Conservation (phyloP, 2,888 invertebrate genomes). For the Drosophila tanythrix region DNA sequence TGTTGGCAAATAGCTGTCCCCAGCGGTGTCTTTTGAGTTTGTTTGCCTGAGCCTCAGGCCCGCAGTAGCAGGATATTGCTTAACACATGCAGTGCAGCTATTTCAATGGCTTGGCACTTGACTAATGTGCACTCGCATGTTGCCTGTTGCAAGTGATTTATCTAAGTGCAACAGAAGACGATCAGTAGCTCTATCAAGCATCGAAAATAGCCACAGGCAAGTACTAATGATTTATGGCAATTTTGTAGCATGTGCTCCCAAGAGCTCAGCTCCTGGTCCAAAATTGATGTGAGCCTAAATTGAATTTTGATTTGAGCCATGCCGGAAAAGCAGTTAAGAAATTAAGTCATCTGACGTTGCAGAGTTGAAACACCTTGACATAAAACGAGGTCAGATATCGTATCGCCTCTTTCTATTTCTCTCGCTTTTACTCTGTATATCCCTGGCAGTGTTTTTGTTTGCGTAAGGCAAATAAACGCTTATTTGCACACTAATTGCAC, state of each 20-base stretch:
- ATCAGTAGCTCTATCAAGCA: slow-evolving; percentile 48
- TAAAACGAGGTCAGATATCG: slow-evolving; percentile 67
- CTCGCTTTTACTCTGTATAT: background rate
- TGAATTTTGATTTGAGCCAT: slow-evolving; percentile 62
- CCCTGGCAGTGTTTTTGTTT: slow-evolving; percentile 44
- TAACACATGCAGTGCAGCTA: slow-evolving; percentile 38
- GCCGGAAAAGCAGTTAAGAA: slow-evolving; percentile 9
- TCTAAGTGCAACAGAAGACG: slow-evolving; percentile 49
- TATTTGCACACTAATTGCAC: slow-evolving; percentile 80
- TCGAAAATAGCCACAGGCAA: slow-evolving; percentile 7
- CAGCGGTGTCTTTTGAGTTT: slow-evolving; percentile 48
- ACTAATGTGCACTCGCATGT: slow-evolving; percentile 37
- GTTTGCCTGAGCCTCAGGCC: slow-evolving; percentile 5
- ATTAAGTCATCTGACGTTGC: slow-evolving; percentile 29
- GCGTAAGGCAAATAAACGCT: slow-evolving; percentile 73
- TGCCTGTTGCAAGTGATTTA: slow-evolving; percentile 49
- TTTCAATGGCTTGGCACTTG: slow-evolving; percentile 38
- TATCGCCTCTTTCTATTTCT: background rate
- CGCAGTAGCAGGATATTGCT: slow-evolving; percentile 13
- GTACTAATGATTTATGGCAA: slow-evolving; percentile 52
- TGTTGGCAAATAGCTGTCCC: slow-evolving; percentile 59
- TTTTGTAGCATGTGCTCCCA: slow-evolving; percentile 43
- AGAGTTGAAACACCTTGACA: slow-evolving; percentile 54
- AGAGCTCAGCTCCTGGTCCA: slow-evolving; percentile 15
- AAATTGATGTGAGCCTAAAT: slow-evolving; percentile 49